Percentiles rank a stretch among this genome's conserved stretches.
These are phyloP conservation scores for Sparus aurata DNA, from an alignment of 2,797 vertebrate genomes.

Conservation along the genomic window DNA sequence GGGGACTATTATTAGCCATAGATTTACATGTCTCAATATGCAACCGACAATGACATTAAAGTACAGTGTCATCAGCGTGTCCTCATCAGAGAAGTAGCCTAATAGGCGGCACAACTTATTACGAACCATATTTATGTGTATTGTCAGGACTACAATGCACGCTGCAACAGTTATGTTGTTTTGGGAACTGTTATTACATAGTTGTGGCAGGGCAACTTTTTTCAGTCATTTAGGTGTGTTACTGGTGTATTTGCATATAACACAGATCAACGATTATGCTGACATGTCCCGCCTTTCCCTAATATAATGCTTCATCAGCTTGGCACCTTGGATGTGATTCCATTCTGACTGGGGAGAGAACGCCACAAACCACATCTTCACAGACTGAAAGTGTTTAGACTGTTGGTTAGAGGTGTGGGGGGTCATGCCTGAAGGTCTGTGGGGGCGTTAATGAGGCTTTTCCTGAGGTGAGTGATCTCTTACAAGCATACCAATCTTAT, in stretches of 20 bases:
- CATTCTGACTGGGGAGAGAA: constrained; percentile 24
- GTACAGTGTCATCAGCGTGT: too few species aligned
- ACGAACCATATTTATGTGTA: too few species aligned
- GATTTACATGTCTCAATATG: background rate
- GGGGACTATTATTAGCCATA: background rate
- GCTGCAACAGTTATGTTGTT: too few species aligned
- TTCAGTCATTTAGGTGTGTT: too few species aligned
- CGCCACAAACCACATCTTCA: constrained; percentile 23
- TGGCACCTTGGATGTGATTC: constrained; percentile 4
- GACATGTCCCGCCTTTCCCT: background rate
- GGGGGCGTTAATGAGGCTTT: constrained; percentile 49
- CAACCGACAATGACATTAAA: too few species aligned
- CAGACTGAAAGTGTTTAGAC: constrained; percentile 34
- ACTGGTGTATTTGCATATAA: too few species aligned
- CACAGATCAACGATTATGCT: too few species aligned
- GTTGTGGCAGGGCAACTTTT: too few species aligned
- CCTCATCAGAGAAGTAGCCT: too few species aligned
- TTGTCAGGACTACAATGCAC: too few species aligned
- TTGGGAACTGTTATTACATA: too few species aligned
- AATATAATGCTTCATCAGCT: background rate
- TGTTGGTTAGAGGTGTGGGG: constrained; percentile 35
- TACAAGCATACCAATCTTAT: constrained; percentile 32
- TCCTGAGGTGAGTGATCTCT: constrained; percentile 40
- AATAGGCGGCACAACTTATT: too few species aligned
- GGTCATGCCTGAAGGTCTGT: constrained; percentile 46